Evolutionary conservation across 2,888 invertebrate genomes (phyloP).

Genomic region (Byasa hedistus): DNA sequence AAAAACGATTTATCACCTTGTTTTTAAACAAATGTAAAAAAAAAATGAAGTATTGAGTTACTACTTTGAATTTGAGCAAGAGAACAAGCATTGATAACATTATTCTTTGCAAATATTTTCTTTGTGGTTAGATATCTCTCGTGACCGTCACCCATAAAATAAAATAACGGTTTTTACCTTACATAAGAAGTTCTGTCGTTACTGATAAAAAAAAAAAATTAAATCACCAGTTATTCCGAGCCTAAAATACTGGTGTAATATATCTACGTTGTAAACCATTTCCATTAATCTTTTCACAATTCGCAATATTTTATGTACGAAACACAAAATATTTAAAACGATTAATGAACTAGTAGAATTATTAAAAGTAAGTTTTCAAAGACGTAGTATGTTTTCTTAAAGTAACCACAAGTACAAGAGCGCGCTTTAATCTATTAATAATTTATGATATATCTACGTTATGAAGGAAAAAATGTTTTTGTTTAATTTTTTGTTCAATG

Average conservation of each 20-base stretch:
- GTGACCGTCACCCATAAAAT: constrained; percentile 12
- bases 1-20: neutral
- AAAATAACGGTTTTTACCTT: constrained; percentile 24
- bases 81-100: constrained; percentile 18
- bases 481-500: too few species aligned
- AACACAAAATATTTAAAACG: too few species aligned
- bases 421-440: too few species aligned
- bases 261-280: constrained; percentile 5
- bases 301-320: too few species aligned
- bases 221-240: constrained; percentile 11
- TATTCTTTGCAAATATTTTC: constrained; percentile 21
- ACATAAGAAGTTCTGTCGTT: constrained; percentile 7
- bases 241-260: constrained; percentile 8
- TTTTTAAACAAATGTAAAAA: neutral
- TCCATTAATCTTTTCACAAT: constrained; percentile 18
- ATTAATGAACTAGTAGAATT: too few species aligned
- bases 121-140: constrained; percentile 12
- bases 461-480: too few species aligned
- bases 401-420: too few species aligned
- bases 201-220: constrained; percentile 24
- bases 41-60: constrained; percentile 1
- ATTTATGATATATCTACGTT: too few species aligned
- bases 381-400: too few species aligned
- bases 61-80: constrained; percentile 20
- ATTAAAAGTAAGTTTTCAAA: too few species aligned